Evolutionary conservation across 1,140 invertebrate genomes (phyloP).

Genomic region (Papilio machaon): DNA sequence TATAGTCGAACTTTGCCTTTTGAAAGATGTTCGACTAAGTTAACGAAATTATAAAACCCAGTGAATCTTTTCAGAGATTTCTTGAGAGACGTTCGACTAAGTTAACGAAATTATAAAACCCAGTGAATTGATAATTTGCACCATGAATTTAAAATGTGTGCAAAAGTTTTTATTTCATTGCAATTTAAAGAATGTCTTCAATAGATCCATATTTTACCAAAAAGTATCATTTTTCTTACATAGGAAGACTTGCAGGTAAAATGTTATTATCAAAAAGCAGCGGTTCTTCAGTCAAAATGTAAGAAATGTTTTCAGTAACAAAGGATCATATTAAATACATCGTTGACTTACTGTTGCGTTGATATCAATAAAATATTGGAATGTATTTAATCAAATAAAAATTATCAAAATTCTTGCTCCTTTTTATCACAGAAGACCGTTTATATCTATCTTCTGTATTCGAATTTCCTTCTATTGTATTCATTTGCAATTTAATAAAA

Average conservation of each 20-base stretch:
- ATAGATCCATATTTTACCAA: constrained; percentile 14
- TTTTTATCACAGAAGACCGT: constrained; percentile 10
- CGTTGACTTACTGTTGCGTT: not conserved
- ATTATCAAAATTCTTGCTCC: constrained; percentile 5
- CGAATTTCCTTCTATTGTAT: not conserved
- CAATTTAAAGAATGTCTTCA: not conserved
- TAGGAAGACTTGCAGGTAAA: constrained; percentile 34
- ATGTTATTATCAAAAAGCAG: constrained; percentile 35
- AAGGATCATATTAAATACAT: constrained; percentile 22
- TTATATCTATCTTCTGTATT: constrained; percentile 5
- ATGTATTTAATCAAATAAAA: constrained; percentile 21
- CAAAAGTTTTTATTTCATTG: not conserved
- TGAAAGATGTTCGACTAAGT: too few relatives aligned
- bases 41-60: too few relatives aligned
- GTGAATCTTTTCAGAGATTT: too few relatives aligned
- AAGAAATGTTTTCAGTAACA: constrained; percentile 19
- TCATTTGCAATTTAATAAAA: constrained; percentile 1
- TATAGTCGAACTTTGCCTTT: not conserved
- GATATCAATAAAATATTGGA: constrained; percentile 9
- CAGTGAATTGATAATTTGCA: not conserved
- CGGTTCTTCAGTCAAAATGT: constrained; percentile 35
- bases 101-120: too few relatives aligned
- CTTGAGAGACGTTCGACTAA: too few relatives aligned
- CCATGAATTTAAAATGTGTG: not conserved
- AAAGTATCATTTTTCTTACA: constrained; percentile 28